A percentile compares a stretch with the other conserved stretches of the same genome.
Evolutionary conservation across 1,140 invertebrate genomes (phyloP).

Genomic region (Periplaneta americana): DNA sequence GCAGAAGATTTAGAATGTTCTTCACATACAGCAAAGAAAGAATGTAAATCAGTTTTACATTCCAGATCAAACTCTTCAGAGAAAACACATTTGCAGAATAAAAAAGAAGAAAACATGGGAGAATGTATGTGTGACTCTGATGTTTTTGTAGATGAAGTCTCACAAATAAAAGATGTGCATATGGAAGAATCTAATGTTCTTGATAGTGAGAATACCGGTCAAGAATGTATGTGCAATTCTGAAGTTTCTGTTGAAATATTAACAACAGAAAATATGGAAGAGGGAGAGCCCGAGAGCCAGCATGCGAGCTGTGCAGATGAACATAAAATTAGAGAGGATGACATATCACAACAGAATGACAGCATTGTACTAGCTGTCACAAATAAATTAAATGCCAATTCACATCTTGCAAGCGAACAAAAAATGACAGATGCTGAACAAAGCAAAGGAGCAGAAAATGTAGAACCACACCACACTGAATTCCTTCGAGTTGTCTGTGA

Average conservation of each 20-base stretch:
- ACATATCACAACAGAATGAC: too few relatives aligned
- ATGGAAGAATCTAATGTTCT: background rate
- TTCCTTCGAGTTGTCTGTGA: background rate
- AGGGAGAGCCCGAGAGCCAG: background rate
- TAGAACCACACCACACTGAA: background rate
- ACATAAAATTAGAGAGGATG: too few relatives aligned
- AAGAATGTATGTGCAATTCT: background rate
- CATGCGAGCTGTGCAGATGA: too few relatives aligned
- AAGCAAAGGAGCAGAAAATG: background rate
- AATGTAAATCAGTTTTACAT: background rate
- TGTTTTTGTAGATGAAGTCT: background rate
- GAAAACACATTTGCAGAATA: background rate
- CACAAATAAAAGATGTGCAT: background rate
- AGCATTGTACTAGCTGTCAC: too few relatives aligned
- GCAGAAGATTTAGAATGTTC: background rate
- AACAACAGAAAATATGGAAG: background rate
- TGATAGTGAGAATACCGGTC: too few relatives aligned
- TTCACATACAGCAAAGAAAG: background rate
- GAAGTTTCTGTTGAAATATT: background rate
- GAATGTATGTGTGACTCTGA: background rate
- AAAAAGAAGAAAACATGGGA: background rate
- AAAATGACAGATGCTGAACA: background rate
- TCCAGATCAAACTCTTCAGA: too few relatives aligned
- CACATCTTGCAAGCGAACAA: background rate
- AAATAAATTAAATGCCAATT: background rate